phyloP scores from a whole-genome alignment of 2,113 vertebrate genomes.

The Dryoscopus gambensis region DNA sequence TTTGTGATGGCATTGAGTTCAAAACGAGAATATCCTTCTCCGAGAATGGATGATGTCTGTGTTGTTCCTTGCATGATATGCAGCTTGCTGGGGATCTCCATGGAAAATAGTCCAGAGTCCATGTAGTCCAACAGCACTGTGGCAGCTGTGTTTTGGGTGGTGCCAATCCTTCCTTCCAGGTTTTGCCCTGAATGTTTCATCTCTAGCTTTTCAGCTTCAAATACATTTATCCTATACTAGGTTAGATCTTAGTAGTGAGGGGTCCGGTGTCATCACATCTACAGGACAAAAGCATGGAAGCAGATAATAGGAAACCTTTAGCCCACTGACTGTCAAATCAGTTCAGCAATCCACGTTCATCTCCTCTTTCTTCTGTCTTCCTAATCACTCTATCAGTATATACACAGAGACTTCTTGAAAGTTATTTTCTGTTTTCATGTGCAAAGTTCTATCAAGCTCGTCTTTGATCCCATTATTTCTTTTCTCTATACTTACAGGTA shows the following conservation, averaged over 20 bases:
- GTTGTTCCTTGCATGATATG: neutral
- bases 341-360: neutral
- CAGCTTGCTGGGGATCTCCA: rapidly evolving
- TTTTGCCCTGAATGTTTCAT: neutral
- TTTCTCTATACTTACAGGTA: neutral
- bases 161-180: neutral
- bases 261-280: neutral
- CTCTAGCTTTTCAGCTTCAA: neutral
- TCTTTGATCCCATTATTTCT: neutral
- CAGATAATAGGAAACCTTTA: neutral
- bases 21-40: neutral
- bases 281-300: neutral
- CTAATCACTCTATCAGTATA: neutral
- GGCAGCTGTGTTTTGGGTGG: neutral
- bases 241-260: neutral
- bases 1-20: neutral
- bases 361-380: neutral
- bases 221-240: neutral
- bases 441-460: neutral
- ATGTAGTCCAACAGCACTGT: neutral
- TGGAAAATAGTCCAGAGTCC: neutral
- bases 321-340: neutral
- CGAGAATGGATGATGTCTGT: neutral
- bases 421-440: neutral
- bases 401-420: neutral